phyloP scores from a whole-genome alignment of 2,888 invertebrate species.

The Aporophyla lueneburgensis region DNA sequence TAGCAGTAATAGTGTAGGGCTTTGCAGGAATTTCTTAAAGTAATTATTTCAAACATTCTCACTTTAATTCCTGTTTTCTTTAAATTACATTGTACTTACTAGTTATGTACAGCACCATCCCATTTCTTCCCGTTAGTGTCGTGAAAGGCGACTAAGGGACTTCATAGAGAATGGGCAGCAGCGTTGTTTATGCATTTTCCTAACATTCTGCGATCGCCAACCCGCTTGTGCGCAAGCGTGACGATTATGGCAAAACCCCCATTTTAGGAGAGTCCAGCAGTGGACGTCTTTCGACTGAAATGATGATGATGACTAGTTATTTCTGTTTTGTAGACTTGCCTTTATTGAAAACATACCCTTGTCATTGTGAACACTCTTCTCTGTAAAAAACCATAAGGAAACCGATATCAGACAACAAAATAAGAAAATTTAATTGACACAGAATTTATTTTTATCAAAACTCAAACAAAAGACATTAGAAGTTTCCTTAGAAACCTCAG shows the following conservation, averaged over 20 bases:
- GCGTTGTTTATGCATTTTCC: too few relatives aligned
- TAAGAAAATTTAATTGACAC: conserved; percentile 16
- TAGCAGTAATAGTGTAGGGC: background rate
- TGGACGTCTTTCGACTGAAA: too few relatives aligned
- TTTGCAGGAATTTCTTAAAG: background rate
- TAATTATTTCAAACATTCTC: background rate
- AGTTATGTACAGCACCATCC: too few relatives aligned
- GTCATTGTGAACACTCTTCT: background rate
- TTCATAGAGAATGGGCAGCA: too few relatives aligned
- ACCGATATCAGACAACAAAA: background rate
- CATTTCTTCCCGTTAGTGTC: too few relatives aligned
- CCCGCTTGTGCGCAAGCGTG: too few relatives aligned
- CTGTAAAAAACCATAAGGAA: background rate
- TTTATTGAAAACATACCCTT: background rate
- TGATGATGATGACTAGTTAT: too few relatives aligned
- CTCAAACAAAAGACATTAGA: conserved; percentile 39
- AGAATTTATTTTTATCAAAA: conserved; percentile 21
- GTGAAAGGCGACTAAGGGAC: too few relatives aligned
- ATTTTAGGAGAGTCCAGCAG: too few relatives aligned
- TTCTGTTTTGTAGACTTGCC: too few relatives aligned
- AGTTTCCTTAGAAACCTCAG: conserved; percentile 45
- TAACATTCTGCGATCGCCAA: too few relatives aligned
- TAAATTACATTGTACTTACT: background rate
- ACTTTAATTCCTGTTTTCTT: background rate
- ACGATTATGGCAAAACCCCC: too few relatives aligned